These are phyloP conservation scores for Microplitis demolitor DNA, from an alignment of 1,140 invertebrate genomes.

Conservation along the genomic window DNA sequence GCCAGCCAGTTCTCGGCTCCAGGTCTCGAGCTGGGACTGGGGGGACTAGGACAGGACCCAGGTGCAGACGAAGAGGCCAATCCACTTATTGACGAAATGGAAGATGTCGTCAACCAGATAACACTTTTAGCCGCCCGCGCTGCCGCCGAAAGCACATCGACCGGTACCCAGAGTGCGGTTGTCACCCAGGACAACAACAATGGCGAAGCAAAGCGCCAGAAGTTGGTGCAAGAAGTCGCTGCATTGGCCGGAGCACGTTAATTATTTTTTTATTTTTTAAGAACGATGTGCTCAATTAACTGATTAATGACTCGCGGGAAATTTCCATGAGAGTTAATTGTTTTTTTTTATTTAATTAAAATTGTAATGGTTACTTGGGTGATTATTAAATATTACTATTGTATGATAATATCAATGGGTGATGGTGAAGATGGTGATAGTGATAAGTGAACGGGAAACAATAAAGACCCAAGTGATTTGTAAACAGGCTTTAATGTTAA, in stretches of 20 bases:
- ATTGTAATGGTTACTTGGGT: constrained; percentile 1
- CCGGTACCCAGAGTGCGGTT: constrained; percentile 29
- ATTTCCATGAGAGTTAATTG: not conserved
- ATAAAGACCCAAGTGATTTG: constrained; percentile 12
- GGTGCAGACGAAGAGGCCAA: constrained; percentile 46
- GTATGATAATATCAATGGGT: no score
- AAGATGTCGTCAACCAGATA: constrained; percentile 82
- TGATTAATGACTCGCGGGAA: not conserved
- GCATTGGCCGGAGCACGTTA: constrained; percentile 52
- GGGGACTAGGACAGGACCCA: constrained; percentile 25
- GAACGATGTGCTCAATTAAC: not conserved
- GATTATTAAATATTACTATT: constrained; percentile 4
- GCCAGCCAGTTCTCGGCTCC: constrained; percentile 8
- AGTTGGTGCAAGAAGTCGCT: constrained; percentile 51
- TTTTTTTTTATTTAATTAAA: not conserved
- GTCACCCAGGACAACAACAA: constrained; percentile 52
- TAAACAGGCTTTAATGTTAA: constrained; percentile 17
- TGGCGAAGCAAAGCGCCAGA: constrained; percentile 51
- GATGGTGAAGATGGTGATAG: not conserved
- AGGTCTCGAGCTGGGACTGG: constrained; percentile 36
- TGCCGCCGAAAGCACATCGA: constrained; percentile 59
- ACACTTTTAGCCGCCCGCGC: constrained; percentile 76
- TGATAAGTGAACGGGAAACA: constrained; percentile 11
- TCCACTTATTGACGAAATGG: constrained; percentile 78
- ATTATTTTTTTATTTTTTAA: not conserved